Evolutionary conservation across 2,888 invertebrate genomes (phyloP).

Genomic region (Heliconius ismenius): DNA sequence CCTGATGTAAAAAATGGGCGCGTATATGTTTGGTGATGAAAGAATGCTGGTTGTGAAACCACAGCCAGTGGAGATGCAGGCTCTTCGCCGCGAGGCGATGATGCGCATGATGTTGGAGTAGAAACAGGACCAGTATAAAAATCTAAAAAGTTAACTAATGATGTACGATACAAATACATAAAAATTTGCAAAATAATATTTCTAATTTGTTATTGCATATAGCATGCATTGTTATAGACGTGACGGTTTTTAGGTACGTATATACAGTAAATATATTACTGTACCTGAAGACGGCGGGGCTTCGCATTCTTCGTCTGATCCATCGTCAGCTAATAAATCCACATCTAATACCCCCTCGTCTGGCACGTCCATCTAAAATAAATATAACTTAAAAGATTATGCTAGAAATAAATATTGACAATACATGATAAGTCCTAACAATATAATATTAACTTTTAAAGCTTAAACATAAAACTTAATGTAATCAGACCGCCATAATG

Average conservation of each 20-base stretch:
- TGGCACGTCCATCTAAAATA: conserved; percentile 76
- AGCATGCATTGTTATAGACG: no score
- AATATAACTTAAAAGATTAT: conserved; percentile 39
- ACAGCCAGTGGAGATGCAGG: conserved; percentile 83
- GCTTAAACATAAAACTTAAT: conserved; percentile 48
- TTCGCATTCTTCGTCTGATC: conserved; percentile 88
- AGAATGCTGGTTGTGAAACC: conserved; percentile 68
- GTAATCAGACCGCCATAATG: conserved; percentile 80
- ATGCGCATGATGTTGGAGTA: conserved; percentile 84
- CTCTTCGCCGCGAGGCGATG: conserved; percentile 83
- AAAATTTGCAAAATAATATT: not conserved
- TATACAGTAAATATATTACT: not conserved
- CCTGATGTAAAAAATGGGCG: conserved; percentile 79
- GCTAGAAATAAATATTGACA: not conserved
- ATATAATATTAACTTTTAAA: conserved; percentile 24
- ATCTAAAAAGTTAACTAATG: conserved; percentile 52
- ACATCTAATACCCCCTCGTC: conserved; percentile 83
- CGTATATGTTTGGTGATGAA: conserved; percentile 73
- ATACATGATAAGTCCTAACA: not conserved
- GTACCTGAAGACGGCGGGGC: conserved; percentile 81
- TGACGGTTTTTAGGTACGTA: not conserved
- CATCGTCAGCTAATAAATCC: conserved; percentile 88
- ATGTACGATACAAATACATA: not conserved
- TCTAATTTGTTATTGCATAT: not conserved
- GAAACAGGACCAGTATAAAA: conserved; percentile 85